Conservation (phyloP, 1,140 invertebrate genomes). For the Spodoptera frugiperda region DNA sequence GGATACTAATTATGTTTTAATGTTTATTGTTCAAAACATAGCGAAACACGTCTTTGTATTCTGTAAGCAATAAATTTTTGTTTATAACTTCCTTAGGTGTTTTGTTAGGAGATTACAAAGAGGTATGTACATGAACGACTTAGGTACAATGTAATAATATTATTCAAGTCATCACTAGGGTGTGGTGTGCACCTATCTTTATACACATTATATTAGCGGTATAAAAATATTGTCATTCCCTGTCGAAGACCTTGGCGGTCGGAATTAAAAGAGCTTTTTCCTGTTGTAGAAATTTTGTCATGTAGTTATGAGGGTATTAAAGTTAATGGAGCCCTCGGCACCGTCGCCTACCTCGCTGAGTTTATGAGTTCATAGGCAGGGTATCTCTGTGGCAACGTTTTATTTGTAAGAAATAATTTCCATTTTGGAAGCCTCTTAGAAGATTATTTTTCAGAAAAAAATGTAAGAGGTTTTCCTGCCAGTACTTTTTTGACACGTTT, state of each 20-base stretch:
- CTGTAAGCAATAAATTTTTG: no score
- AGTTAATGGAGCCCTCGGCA: slow-evolving; percentile 71
- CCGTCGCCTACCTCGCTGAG: slow-evolving; percentile 59
- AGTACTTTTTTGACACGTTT: neutral
- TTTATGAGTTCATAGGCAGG: slow-evolving; percentile 67
- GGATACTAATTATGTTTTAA: no score
- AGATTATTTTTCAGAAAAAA: slow-evolving; percentile 39
- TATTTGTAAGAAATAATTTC: slow-evolving; percentile 53
- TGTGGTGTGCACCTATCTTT: slow-evolving; percentile 14
- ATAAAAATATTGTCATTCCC: slow-evolving; percentile 47
- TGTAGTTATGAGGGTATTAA: slow-evolving; percentile 76
- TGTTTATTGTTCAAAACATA: no score
- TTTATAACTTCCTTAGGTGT: no score
- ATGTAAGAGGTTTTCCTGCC: slow-evolving; percentile 13
- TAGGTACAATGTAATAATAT: no score
- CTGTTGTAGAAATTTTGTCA: slow-evolving; percentile 73
- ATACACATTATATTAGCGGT: slow-evolving; percentile 24
- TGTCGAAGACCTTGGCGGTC: slow-evolving; percentile 47
- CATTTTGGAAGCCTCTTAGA: slow-evolving; percentile 41
- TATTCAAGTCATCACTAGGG: neutral
- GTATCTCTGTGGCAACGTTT: slow-evolving; percentile 60
- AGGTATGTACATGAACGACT: no score
- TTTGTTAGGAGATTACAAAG: no score
- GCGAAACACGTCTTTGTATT: no score
- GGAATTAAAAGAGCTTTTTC: slow-evolving; percentile 75